Evolutionary conservation across 1,140 invertebrate genomes (phyloP).

Genomic region (Arion vulgaris): DNA sequence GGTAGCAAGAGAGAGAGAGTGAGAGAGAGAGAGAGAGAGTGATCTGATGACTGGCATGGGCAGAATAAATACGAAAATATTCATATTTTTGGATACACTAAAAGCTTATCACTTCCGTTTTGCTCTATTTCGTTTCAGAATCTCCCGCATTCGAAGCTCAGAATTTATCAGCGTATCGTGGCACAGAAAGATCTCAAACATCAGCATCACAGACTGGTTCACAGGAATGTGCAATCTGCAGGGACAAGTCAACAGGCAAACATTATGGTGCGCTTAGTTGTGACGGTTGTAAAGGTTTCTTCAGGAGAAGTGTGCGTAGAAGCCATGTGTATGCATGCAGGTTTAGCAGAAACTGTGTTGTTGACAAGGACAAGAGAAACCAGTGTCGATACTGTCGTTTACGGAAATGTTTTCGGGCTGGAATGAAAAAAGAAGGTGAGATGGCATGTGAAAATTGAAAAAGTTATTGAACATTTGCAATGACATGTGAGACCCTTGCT

Average conservation of each 20-base stretch:
- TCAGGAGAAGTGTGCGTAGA: slow-evolving; percentile 82
- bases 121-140: neutral
- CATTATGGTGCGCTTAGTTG: slow-evolving; percentile 98
- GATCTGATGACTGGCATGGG: neutral
- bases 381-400: slow-evolving; percentile 96
- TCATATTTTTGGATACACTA: no score
- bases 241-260: slow-evolving; percentile 88
- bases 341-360: slow-evolving; percentile 92
- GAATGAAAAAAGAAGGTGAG: slow-evolving; percentile 98
- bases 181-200: neutral
- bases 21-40: neutral
- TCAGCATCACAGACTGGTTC: slow-evolving; percentile 9
- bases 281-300: slow-evolving; percentile 82
- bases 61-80: no score
- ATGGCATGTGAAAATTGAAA: neutral
- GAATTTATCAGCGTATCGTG: neutral
- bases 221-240: slow-evolving; percentile 89
- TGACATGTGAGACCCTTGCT: no score
- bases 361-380: slow-evolving; percentile 98
- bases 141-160: neutral
- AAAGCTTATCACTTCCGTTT: neutral
- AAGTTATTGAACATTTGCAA: neutral
- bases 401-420: slow-evolving; percentile 95
- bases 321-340: slow-evolving; percentile 97
- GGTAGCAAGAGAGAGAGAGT: no score